Evolutionary conservation across 2,888 invertebrate species (phyloP), one percentile per base, ranked within the genome.

Genomic region (Neelides folsomi): DNA sequence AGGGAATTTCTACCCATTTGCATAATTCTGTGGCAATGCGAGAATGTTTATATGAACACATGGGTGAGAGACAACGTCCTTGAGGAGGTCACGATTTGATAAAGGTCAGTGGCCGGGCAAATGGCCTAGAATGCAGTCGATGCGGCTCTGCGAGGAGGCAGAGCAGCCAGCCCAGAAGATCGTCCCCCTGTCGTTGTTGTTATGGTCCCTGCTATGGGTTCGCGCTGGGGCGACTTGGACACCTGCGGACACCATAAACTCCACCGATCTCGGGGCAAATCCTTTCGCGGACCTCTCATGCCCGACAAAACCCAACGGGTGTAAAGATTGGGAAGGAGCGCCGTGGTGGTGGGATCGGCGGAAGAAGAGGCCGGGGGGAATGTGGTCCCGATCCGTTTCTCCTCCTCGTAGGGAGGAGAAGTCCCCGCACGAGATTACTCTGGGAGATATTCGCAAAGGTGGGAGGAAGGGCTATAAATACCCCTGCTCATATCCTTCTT

Each of bases 31-130:
- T 35, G 16, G 27, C n/a, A 16, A 19, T 20, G 45, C 6, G 46
- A 27, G 12, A 13, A 34, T 45, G 34, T 45, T 13, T 45, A 34
- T 45, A 44, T 27, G 19, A 27, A 10, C 19, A 44, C 12, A 12
- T 20, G 12, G 27, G 27, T 8, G 10, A 13, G 27, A 9, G 57
- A 58, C 61, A 62, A 60, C 63, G 63, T 63, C 63, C 63, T 63
- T 63, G 63, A 62, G 54, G 63, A 63, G 63, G 63, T 62, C 63
- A 63, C 60, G 58, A 56, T 55, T 45, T 13, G 35, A 42, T 40
- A 50, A 56, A 57, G 62, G 63, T 60, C 59, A 62, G 53, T 53
- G 59, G 49, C 63, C 60, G 63, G 63, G 59, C 63, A 58, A 49
- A 44, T 59, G 53, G 50, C 45, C 45, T 44, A 57, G 15, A 42